phyloP scores from a whole-genome alignment of 1,140 invertebrate species.

The Conus betulinus region DNA sequence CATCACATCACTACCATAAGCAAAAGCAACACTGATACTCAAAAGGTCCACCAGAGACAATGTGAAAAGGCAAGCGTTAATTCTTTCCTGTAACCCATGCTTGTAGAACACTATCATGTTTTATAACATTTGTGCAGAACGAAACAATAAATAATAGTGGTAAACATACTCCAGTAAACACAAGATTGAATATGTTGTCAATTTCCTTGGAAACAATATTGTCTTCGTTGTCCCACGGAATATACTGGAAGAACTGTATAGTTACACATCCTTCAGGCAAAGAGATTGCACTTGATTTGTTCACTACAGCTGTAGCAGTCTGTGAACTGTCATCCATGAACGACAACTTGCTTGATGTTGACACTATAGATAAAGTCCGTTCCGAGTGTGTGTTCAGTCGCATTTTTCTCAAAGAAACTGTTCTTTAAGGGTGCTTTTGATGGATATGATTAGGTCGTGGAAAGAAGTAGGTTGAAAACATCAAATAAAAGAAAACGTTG shows the following conservation, averaged over 20 bases:
- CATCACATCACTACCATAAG: too few species aligned
- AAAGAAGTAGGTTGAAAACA: too few species aligned
- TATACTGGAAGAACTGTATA: neutral
- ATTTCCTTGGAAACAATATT: neutral
- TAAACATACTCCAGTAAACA: neutral
- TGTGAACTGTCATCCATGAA: too few species aligned
- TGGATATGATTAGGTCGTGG: too few species aligned
- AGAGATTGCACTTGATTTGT: neutral
- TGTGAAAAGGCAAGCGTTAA: conserved; percentile 8
- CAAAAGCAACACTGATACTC: neutral
- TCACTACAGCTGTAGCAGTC: neutral
- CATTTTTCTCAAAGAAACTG: too few species aligned
- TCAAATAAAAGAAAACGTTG: too few species aligned
- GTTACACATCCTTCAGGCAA: neutral
- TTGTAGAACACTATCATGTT: conserved; percentile 2
- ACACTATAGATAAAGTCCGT: too few species aligned
- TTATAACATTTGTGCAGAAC: neutral
- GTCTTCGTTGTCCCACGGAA: neutral
- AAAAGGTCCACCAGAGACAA: conserved; percentile 20
- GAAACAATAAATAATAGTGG: too few species aligned
- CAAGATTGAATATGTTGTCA: neutral
- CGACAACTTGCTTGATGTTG: too few species aligned
- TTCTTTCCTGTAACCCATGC: conserved; percentile 18
- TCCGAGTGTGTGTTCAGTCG: too few species aligned
- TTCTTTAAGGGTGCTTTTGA: too few species aligned